phyloP scores from a whole-genome alignment of 2,888 invertebrate genomes.

The Pharmacophagus antenor region DNA sequence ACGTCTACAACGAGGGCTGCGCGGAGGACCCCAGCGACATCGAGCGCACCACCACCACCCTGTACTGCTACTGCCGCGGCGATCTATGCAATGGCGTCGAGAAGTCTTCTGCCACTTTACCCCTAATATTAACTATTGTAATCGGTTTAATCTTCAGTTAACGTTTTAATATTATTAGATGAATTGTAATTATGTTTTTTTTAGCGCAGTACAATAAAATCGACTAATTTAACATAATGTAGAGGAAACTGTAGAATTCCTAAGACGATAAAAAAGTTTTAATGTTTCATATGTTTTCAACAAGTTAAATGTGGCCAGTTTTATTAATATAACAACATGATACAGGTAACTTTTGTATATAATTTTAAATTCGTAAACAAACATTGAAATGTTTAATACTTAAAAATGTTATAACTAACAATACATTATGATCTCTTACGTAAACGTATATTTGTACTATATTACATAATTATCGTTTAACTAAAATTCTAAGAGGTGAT shows the following conservation, averaged over 20 bases:
- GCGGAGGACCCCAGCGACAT: constrained; percentile 78
- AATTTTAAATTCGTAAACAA: neutral
- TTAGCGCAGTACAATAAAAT: no score
- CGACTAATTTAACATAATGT: no score
- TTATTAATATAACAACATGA: no score
- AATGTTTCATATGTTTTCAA: no score
- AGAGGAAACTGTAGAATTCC: no score
- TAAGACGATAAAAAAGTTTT: no score
- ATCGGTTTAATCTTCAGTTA: constrained; percentile 31
- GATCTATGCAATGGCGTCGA: constrained; percentile 84
- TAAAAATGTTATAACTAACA: neutral
- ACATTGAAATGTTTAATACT: neutral
- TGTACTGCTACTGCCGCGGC: constrained; percentile 88
- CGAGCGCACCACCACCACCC: constrained; percentile 77
- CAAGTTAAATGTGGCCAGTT: no score
- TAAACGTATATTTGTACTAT: neutral
- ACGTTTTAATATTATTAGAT: constrained; percentile 15
- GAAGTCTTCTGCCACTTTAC: constrained; percentile 18
- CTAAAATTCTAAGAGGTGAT: no score
- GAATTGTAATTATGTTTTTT: neutral
- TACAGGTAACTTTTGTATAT: neutral
- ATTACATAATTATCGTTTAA: no score
- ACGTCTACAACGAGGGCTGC: constrained; percentile 86
- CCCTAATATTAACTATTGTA: constrained; percentile 28
- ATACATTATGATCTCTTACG: neutral